Percentiles rank a stretch among this genome's conserved stretches.
Evolutionary conservation across 1,140 invertebrate genomes (phyloP).

Genomic region (Psix sp.): DNA sequence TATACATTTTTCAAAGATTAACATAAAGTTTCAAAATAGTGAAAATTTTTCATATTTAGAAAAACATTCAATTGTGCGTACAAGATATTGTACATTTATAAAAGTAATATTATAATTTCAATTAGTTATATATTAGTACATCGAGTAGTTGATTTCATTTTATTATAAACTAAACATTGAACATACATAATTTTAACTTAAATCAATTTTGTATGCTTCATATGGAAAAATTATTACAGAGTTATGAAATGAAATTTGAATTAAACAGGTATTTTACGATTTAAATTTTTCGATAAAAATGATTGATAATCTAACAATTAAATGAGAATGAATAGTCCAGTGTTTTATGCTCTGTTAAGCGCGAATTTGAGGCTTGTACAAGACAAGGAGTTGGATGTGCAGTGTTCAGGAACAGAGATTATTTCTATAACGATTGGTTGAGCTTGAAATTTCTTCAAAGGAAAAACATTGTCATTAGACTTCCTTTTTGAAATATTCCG

Average conservation of each 20-base stretch:
- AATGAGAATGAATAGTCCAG: constrained; percentile 46
- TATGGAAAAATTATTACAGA: too few relatives aligned
- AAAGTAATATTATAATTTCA: too few relatives aligned
- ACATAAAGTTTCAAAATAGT: too few relatives aligned
- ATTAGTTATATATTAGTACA: too few relatives aligned
- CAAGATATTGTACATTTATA: too few relatives aligned
- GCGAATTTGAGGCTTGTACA: constrained; percentile 31
- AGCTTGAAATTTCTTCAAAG: constrained; percentile 20
- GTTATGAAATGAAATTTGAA: neutral
- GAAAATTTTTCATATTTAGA: too few relatives aligned
- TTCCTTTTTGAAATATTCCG: constrained; percentile 21
- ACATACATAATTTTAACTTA: too few relatives aligned
- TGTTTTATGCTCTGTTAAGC: constrained; percentile 46
- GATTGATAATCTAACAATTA: constrained; percentile 31
- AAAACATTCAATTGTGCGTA: too few relatives aligned
- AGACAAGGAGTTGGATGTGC: constrained; percentile 25
- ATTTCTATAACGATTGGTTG: constrained; percentile 25
- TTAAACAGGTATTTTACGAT: constrained; percentile 3
- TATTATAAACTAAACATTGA: too few relatives aligned
- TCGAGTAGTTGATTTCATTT: too few relatives aligned
- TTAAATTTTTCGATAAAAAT: constrained; percentile 38
- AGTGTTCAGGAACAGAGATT: constrained; percentile 42
- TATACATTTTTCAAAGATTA: too few relatives aligned
- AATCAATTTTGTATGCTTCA: neutral
- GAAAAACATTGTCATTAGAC: constrained; percentile 22